Percentiles rank a stretch among this genome's conserved stretches.
Conservation (phyloP, 1,140 invertebrate species). For the Panagrolaimus sp. region DNA sequence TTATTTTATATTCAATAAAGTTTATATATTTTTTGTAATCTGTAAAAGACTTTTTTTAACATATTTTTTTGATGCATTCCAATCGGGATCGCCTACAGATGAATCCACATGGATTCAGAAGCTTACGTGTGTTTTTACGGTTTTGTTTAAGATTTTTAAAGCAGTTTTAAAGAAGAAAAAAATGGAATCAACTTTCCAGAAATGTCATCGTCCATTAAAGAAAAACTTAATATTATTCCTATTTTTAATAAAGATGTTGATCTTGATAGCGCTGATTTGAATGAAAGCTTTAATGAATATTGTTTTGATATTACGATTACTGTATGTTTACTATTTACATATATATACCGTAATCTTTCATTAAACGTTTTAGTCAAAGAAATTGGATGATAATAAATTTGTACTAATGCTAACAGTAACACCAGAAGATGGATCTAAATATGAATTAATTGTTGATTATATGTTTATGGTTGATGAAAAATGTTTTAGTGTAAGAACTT, state of each 20-base stretch:
- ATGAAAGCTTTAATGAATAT: neutral
- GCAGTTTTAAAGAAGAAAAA: too few species aligned
- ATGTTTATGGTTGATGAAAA: neutral
- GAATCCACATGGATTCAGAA: too few species aligned
- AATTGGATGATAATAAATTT: neutral
- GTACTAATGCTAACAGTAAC: neutral
- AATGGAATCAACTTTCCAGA: too few species aligned
- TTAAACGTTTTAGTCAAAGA: neutral
- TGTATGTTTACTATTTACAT: neutral
- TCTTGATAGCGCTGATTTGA: neutral
- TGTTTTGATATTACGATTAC: conserved; percentile 7
- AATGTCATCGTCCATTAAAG: too few species aligned
- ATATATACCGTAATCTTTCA: neutral
- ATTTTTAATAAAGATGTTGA: neutral
- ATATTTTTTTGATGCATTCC: too few species aligned
- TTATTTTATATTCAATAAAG: too few species aligned
- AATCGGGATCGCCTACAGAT: too few species aligned
- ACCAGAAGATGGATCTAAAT: neutral
- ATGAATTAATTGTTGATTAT: conserved; percentile 9
- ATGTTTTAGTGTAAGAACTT: neutral
- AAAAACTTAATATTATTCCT: neutral
- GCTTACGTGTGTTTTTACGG: too few species aligned
- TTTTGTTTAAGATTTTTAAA: too few species aligned
- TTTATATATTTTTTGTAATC: too few species aligned
- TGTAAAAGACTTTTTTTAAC: too few species aligned